Percentiles rank a stretch among this genome's conserved stretches.
phyloP scores from a whole-genome alignment of 2,797 vertebrate species.

The Australoheros facetus region DNA sequence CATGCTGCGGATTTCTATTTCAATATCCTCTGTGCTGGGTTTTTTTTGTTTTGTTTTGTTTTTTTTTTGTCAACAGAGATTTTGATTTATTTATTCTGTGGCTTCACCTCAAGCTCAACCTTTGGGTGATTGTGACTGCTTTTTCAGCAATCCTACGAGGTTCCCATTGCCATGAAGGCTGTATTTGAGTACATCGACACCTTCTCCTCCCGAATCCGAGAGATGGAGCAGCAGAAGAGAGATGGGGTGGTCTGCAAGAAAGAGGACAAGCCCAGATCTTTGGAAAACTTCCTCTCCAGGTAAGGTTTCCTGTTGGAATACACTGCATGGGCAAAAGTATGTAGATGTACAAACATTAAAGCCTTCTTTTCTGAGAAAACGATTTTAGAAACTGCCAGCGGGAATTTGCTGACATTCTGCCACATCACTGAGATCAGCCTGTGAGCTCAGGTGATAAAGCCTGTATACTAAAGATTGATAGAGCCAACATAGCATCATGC shows the following conservation, averaged over 20 bases:
- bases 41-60: not conserved
- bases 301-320: conserved; percentile 52
- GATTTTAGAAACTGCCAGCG: not conserved
- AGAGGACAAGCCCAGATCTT: conserved; percentile 94
- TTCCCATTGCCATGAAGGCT: conserved; percentile 96
- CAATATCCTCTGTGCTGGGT: not conserved
- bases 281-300: conserved; percentile 98
- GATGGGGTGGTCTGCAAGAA: conserved; percentile 93
- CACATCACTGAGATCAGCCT: not conserved
- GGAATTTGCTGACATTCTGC: not conserved
- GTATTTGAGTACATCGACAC: conserved; percentile 95
- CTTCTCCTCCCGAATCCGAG: conserved; percentile 94
- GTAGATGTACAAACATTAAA: not conserved
- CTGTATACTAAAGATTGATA: not conserved
- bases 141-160: conserved; percentile 95
- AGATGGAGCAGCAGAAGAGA: conserved; percentile 98
- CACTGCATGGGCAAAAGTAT: not conserved
- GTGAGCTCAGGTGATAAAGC: not conserved
- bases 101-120: not conserved
- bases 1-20: not conserved
- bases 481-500: not conserved
- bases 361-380: not conserved
- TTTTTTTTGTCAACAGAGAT: not conserved
- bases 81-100: conserved; percentile 20
- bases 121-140: not conserved